A percentile compares a stretch with the other conserved stretches of the same genome.
These are phyloP conservation scores for Brachionus plicatilis DNA, from an alignment of 1,140 invertebrate genomes.

Conservation along the genomic window DNA sequence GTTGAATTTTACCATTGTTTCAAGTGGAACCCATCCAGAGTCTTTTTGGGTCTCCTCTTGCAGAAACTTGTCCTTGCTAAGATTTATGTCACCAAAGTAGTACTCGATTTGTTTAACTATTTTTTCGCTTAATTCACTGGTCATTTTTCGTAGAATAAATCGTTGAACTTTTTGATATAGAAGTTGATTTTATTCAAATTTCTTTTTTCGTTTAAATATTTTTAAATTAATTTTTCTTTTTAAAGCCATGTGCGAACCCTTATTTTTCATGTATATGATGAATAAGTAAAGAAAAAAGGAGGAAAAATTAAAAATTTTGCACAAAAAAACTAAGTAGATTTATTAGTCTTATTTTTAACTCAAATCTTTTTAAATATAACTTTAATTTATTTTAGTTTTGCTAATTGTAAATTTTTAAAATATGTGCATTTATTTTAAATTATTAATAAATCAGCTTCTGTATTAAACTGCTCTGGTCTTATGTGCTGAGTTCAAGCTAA, in stretches of 20 bases:
- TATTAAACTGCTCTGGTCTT: no score
- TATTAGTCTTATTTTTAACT: not conserved
- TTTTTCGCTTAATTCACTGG: not conserved
- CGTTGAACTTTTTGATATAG: not conserved
- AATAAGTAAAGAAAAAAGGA: not conserved
- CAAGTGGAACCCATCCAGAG: conserved; percentile 25
- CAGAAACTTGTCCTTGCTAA: conserved; percentile 36
- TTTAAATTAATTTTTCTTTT: not conserved
- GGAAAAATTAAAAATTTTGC: not conserved
- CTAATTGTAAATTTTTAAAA: no score
- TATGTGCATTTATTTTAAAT: no score
- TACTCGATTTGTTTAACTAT: conserved; percentile 40
- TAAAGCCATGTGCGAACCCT: not conserved
- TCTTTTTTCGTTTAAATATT: not conserved
- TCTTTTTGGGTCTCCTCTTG: conserved; percentile 35
- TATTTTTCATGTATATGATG: not conserved
- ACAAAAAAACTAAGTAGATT: not conserved
- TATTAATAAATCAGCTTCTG: no score
- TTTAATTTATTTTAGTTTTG: no score
- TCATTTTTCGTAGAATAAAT: not conserved
- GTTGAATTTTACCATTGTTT: conserved; percentile 29
- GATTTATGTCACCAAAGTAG: conserved; percentile 39
- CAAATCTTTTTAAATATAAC: no score
- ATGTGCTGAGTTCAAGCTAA: no score
- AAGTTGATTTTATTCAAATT: not conserved